phyloP scores from a whole-genome alignment of 2,113 vertebrate species.

The Steatornis caripensis region DNA sequence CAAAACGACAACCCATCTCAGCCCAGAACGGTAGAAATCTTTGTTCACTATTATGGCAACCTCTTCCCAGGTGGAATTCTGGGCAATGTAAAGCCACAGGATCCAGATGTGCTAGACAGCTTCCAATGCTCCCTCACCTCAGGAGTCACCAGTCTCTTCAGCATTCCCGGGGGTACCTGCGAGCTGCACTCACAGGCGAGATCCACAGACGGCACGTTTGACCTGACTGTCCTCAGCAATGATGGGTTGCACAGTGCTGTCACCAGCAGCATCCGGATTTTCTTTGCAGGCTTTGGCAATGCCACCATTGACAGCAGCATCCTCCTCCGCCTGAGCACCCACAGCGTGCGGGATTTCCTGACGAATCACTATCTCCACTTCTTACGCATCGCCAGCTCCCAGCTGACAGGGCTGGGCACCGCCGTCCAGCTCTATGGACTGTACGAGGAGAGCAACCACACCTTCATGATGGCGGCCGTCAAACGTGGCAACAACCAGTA shows the following conservation, averaged over 20 bases:
- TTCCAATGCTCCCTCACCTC: conserved; percentile 92
- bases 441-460: conserved; percentile 86
- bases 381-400: conserved; percentile 86
- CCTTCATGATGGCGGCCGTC: conserved; percentile 89
- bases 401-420: conserved; percentile 89
- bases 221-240: conserved; percentile 83
- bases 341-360: conserved; percentile 82
- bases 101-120: conserved; percentile 89
- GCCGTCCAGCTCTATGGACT: conserved; percentile 87
- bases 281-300: conserved; percentile 87
- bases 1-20: conserved; percentile 96
- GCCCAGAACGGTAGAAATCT: conserved; percentile 88
- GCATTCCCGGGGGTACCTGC: conserved; percentile 83
- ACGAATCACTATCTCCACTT: conserved; percentile 92
- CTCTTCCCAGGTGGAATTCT: conserved; percentile 90
- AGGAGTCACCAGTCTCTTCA: conserved; percentile 86
- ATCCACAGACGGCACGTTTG: conserved; percentile 88
- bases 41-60: conserved; percentile 91
- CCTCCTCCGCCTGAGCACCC: conserved; percentile 82
- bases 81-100: conserved; percentile 88
- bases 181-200: conserved; percentile 85
- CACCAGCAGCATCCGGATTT: conserved; percentile 82
- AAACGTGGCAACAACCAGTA: conserved; percentile 85
- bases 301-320: conserved; percentile 93
- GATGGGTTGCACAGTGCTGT: conserved; percentile 87